These are phyloP conservation scores for Ammospiza nelsoni DNA, from an alignment of 2,113 vertebrate species.

Conservation along the genomic window DNA sequence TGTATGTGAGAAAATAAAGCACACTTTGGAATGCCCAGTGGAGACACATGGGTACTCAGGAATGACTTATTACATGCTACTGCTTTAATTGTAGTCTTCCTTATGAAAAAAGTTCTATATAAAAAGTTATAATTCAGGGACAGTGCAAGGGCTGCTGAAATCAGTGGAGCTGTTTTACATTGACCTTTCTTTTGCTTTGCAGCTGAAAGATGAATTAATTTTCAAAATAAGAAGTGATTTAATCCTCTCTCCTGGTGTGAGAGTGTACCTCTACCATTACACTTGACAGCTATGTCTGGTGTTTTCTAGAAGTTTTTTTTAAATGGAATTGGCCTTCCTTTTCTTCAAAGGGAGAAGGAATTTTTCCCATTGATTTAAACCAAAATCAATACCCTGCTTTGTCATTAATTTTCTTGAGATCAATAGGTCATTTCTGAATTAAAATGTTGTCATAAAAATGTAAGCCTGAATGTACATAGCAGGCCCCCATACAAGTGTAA, in stretches of 20 bases:
- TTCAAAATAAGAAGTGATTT: not conserved
- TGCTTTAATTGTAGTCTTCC: not conserved
- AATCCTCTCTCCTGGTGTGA: not conserved
- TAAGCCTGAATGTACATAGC: not conserved
- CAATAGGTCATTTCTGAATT: not conserved
- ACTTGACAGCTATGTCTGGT: not conserved
- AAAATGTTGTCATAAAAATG: not conserved
- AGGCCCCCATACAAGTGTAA: not conserved
- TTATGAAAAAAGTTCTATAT: not conserved
- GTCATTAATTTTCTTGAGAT: constrained; percentile 9
- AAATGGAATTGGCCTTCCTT: not conserved
- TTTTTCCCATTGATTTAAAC: not conserved
- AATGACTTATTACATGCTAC: not conserved
- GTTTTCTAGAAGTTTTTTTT: not conserved
- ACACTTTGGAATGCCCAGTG: not conserved
- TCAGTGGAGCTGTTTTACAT: not conserved
- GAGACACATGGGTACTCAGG: not conserved
- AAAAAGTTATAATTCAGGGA: not conserved
- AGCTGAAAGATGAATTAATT: not conserved
- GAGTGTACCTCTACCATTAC: not conserved
- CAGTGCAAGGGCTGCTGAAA: not conserved
- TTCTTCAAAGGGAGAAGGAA: not conserved
- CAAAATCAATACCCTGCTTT: not conserved
- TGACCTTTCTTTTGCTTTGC: not conserved
- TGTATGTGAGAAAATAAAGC: not conserved